Evolutionary conservation across 2,888 invertebrate species (phyloP), one percentile per base, ranked within the genome.

Genomic region (Yponomeuta evonymella): DNA sequence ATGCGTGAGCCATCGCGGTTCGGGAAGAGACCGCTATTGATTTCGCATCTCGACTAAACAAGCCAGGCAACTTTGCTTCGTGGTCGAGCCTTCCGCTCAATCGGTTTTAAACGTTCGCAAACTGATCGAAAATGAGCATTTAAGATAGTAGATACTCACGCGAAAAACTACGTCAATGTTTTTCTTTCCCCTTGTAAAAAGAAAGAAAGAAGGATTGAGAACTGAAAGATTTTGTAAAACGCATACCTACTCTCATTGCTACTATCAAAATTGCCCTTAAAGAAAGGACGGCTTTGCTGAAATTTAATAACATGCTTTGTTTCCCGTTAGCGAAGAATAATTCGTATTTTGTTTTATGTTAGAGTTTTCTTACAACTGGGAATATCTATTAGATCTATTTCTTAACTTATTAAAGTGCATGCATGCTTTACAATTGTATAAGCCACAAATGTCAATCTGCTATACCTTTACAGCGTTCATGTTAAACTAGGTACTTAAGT

Each of bases 291-390:
- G 83, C 82, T 82, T 84, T 81, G 78, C 77, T 79, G 79, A 80
- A 84, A 84, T 85, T 82, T 79, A 79, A 83, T 83, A 83, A 83
- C 77, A 78, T 76, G 81, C 79, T 83, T 82, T 84, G 81, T 82
- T 83, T 82, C 77, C 79, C 77, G 76, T 70, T 72, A 77, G 82
- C 79, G 82, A 83, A 82, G 79, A 78, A 78, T 78, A 79, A 78
- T 78, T 73, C 2, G 1, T 75, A 74, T 78, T 78, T 77, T 70
- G 75, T 72, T 77, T 79, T 77, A 43, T 43, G 36, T 43, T 11
- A 67, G 51, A 51, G 67, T 15, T 67, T 67, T 10, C 66, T 36
- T 29, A 3, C 12, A 15, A 58, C 15, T 15, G 51, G 51, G 51
- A 15, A 23, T 23, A 23, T 23, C 23, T 23, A 23, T 23, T 23